Conservation (phyloP, 2,888 invertebrate species). For the Cactoblastis cactorum region DNA sequence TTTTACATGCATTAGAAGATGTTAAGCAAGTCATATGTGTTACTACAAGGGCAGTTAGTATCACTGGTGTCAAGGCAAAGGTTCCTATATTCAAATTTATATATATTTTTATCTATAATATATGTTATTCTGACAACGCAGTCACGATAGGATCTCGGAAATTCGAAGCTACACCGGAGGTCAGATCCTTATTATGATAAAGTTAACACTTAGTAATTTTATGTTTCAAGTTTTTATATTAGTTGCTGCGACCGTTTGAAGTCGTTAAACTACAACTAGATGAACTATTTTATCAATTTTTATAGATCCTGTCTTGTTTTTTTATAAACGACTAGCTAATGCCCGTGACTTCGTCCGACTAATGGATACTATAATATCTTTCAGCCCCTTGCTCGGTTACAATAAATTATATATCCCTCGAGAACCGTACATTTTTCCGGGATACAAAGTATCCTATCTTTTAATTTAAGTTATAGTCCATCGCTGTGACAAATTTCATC, state of each 20-base stretch:
- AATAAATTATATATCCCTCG: no score
- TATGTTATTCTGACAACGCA: constrained; percentile 21
- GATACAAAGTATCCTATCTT: no score
- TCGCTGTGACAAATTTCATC: no score
- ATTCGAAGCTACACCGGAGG: constrained; percentile 11
- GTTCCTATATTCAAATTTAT: constrained; percentile 16
- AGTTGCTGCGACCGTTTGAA: background rate
- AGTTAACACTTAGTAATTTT: constrained; percentile 9
- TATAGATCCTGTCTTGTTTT: no score
- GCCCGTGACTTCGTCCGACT: no score
- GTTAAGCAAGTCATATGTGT: background rate
- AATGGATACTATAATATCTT: no score
- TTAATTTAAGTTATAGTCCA: no score
- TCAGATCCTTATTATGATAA: constrained; percentile 15
- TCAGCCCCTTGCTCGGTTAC: no score
- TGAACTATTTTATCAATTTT: background rate
- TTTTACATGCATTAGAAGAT: constrained; percentile 5
- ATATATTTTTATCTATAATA: no score
- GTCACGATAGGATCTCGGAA: constrained; percentile 17
- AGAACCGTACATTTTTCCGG: no score
- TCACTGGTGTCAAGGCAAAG: constrained; percentile 25
- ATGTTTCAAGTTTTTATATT: constrained; percentile 5
- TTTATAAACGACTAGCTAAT: no score
- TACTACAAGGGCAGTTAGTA: constrained; percentile 13
- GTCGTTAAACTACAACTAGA: constrained; percentile 9